Evolutionary conservation across 23 tunicate genomes (phyloP), one percentile per base, ranked within the genome.

Genomic region (Halocynthia roretzi): DNA sequence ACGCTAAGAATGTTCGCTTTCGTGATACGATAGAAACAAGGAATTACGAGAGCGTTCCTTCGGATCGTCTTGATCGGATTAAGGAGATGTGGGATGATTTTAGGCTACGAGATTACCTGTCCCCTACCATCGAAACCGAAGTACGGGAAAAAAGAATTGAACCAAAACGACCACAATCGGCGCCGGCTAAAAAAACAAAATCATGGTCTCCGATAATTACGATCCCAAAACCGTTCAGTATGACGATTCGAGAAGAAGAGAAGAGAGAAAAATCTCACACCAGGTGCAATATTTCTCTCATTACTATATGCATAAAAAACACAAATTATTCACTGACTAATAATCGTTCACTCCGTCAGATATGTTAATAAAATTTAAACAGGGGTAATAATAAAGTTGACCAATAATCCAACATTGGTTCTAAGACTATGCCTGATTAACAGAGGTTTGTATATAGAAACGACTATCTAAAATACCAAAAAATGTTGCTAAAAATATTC

Each of bases 181-280:
- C 93, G 7, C 87, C 95, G 57, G 55, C 57, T 6, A 84, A 84
- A 71, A 65, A 82, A 63, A 17, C 48, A 53, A 72, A 60, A 58
- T 84, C 76, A 51, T 91, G 97, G 97, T 52, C 65, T 0, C 97
- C 97, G 8, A 70, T 85, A 0, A 75, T 91, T 12, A 91, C 97
- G 10, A 80, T 91, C 6, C 97, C 97, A 2, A 72, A 91, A 56
- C 97, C 97, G 21, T 91, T 91, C 68, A 85, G 65, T 15, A 91
- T 91, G 97, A 91, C 97, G 8, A n/a, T 91, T 0, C 54, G 97
- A 62, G 97, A 91, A 75, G 97, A 91, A 77, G 57, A 71, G 62
- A 89, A 89, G 58, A 74, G 75, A 70, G 81, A 17, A 23, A 63
- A 77, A 77, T 22, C 78, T 21, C 78, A 77, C 53, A 77, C 71